Evolutionary conservation across 2,888 invertebrate genomes (phyloP).

Genomic region (Hemicrepidius hirtus): DNA sequence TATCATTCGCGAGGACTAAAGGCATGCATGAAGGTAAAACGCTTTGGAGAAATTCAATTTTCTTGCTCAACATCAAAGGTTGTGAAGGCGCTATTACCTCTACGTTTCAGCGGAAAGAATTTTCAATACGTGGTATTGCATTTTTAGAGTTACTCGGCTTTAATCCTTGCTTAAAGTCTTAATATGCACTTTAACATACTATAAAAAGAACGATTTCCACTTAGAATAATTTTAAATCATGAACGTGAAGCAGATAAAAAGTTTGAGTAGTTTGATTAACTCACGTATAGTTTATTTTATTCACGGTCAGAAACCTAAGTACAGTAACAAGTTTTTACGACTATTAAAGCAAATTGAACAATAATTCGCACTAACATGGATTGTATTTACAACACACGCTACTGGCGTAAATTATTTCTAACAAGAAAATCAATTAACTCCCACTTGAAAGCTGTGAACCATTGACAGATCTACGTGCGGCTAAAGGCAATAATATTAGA

Average conservation of each 20-base stretch:
- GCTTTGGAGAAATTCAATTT: constrained; percentile 59
- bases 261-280: too few species aligned
- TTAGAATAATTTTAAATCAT: background rate
- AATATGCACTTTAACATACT: constrained; percentile 32
- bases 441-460: too few species aligned
- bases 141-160: constrained; percentile 47
- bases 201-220: background rate
- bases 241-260: background rate
- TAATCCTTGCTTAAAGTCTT: constrained; percentile 42
- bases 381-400: too few species aligned
- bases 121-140: constrained; percentile 52
- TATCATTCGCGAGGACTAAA: constrained; percentile 47
- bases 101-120: constrained; percentile 50
- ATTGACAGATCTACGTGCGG: too few species aligned
- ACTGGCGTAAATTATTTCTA: too few species aligned
- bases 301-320: too few species aligned
- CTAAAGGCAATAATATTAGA: too few species aligned
- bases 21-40: constrained; percentile 48
- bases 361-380: too few species aligned
- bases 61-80: constrained; percentile 59
- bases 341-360: too few species aligned
- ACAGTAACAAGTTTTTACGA: too few species aligned
- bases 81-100: constrained; percentile 55
- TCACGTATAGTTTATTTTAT: too few species aligned
- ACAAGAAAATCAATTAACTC: too few species aligned